A percentile compares a stretch with the other conserved stretches of the same genome.
phyloP scores from a whole-genome alignment of 64 coral and sea anemone species.

The Montipora sp. region DNA sequence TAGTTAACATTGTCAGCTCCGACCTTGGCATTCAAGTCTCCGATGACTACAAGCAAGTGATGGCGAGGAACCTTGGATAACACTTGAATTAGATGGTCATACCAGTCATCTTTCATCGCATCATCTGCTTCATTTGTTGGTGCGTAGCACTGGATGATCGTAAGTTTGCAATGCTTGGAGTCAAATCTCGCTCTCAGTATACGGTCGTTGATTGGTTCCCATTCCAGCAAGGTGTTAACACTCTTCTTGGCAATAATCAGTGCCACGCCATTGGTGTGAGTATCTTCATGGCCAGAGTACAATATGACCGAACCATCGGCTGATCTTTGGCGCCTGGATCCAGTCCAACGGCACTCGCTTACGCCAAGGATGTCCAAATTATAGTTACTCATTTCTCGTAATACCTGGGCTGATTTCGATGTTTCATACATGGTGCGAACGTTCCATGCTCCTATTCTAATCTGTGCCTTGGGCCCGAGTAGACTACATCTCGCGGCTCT shows the following conservation, averaged over 20 bases:
- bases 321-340: background rate
- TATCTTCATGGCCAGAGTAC: background rate
- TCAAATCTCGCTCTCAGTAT: too few relatives aligned
- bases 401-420: slow-evolving; percentile 11
- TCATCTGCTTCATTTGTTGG: too few relatives aligned
- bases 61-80: too few relatives aligned
- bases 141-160: too few relatives aligned
- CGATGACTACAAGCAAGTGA: too few relatives aligned
- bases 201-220: background rate
- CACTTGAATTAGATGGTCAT: too few relatives aligned
- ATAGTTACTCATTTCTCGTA: slow-evolving; percentile 17
- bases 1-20: too few relatives aligned
- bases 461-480: slow-evolving; percentile 17
- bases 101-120: too few relatives aligned
- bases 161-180: too few relatives aligned
- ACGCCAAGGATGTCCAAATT: slow-evolving; percentile 17
- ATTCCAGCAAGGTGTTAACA: slow-evolving; percentile 35
- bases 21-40: too few relatives aligned
- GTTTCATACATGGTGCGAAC: slow-evolving; percentile 49
- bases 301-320: slow-evolving; percentile 41
- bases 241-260: slow-evolving; percentile 25
- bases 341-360: slow-evolving; percentile 34
- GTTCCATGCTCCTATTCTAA: slow-evolving; percentile 21
- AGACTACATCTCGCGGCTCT: slow-evolving; percentile 24
- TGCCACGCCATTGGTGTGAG: background rate